Conservation (phyloP, 2,797 vertebrate species). For the Loris lydekkerianus region DNA sequence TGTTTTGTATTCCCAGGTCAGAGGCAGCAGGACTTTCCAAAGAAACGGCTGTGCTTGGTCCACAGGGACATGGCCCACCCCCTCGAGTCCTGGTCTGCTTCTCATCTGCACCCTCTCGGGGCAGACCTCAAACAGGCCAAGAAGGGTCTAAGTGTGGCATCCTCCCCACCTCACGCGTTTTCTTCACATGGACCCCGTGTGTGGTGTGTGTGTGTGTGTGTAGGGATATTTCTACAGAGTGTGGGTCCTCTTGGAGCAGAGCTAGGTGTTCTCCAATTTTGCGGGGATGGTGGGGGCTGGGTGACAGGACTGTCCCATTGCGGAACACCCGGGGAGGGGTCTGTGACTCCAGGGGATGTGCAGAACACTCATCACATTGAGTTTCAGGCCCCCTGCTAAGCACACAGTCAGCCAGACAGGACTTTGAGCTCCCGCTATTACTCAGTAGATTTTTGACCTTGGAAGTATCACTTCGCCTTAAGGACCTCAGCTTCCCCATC, state of each 20-base stretch:
- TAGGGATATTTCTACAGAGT: neutral
- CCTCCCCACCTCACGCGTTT: neutral
- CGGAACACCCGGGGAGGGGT: neutral
- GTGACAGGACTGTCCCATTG: neutral
- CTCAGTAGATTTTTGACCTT: conserved; percentile 21
- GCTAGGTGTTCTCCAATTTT: neutral
- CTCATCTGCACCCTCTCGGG: neutral
- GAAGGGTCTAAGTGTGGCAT: neutral
- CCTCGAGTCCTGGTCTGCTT: neutral
- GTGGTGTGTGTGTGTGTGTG: too few species aligned
- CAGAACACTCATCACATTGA: neutral
- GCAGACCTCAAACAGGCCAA: neutral
- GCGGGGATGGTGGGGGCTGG: neutral
- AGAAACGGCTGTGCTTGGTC: neutral
- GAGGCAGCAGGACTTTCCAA: neutral
- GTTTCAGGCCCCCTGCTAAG: neutral
- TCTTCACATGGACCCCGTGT: neutral
- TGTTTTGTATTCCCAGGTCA: conserved; percentile 49
- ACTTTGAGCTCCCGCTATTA: neutral
- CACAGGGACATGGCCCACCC: neutral
- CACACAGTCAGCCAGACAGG: neutral
- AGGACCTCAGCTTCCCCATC: neutral
- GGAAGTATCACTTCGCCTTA: neutral
- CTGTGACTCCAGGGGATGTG: neutral
- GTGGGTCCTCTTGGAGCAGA: neutral